Conservation (phyloP, 2,797 vertebrate species). For the Sebastes miniatus region DNA sequence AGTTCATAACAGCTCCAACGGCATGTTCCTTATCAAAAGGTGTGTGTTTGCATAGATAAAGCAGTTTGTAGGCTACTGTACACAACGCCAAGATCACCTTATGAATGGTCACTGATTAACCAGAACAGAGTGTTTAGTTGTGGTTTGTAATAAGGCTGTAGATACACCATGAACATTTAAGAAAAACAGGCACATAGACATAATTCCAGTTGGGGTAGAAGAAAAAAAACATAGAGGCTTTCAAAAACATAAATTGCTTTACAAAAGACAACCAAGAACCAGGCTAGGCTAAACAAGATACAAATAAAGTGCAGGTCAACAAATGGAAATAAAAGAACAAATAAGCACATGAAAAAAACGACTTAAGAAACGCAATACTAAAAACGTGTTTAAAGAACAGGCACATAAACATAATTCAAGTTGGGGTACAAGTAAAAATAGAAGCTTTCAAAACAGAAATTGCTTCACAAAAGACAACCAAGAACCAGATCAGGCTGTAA, state of each 20-base stretch:
- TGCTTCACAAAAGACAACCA: too few relatives aligned
- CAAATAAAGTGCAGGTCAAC: background rate
- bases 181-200: background rate
- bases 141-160: background rate
- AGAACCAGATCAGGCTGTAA: too few relatives aligned
- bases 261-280: background rate
- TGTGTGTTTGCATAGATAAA: slow-evolving; percentile 22
- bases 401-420: too few relatives aligned
- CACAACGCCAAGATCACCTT: background rate
- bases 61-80: background rate
- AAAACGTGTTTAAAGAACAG: too few relatives aligned
- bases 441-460: too few relatives aligned
- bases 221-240: background rate
- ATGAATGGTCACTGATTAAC: slow-evolving; percentile 31
- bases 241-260: background rate
- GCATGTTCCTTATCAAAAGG: slow-evolving; percentile 8
- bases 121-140: background rate
- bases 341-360: too few relatives aligned
- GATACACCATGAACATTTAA: background rate
- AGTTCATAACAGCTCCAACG: background rate
- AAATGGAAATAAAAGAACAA: background rate
- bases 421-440: too few relatives aligned
- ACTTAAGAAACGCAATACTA: too few relatives aligned
- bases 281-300: background rate
- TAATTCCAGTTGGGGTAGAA: background rate